Evolutionary conservation across 2,888 invertebrate genomes (phyloP).

Genomic region (Alsophila aescularia): DNA sequence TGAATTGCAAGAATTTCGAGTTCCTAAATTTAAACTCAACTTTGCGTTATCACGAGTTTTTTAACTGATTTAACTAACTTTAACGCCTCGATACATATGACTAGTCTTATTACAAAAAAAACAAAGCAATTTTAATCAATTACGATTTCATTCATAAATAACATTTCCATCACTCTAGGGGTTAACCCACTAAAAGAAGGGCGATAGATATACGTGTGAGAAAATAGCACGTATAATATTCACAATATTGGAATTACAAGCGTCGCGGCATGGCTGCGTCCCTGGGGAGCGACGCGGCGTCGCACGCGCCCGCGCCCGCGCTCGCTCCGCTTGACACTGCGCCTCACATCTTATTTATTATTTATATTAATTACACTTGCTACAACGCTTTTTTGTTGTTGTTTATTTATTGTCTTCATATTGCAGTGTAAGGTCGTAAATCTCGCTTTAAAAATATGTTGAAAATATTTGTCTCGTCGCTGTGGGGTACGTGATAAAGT

Average conservation of each 20-base stretch:
- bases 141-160: constrained; percentile 26
- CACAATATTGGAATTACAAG: constrained; percentile 69
- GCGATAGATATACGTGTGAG: constrained; percentile 62
- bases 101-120: neutral
- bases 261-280: constrained; percentile 42
- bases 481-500: neutral
- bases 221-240: constrained; percentile 73
- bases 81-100: neutral
- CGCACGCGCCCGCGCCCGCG: constrained; percentile 47
- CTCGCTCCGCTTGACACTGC: constrained; percentile 50
- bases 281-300: constrained; percentile 49
- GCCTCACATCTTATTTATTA: constrained; percentile 70
- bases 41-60: no score
- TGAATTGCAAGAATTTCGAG: no score
- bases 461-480: constrained; percentile 13
- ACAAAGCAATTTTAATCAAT: constrained; percentile 15
- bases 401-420: constrained; percentile 40
- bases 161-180: constrained; percentile 43
- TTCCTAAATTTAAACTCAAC: no score
- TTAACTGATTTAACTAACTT: no score
- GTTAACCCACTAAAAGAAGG: constrained; percentile 48
- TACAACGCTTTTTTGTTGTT: constrained; percentile 56
- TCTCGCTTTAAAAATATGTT: constrained; percentile 28
- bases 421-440: constrained; percentile 34
- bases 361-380: constrained; percentile 71